These are phyloP conservation scores for Rhynchonycteris naso DNA, from an alignment of 2,797 vertebrate genomes.

Conservation along the genomic window DNA sequence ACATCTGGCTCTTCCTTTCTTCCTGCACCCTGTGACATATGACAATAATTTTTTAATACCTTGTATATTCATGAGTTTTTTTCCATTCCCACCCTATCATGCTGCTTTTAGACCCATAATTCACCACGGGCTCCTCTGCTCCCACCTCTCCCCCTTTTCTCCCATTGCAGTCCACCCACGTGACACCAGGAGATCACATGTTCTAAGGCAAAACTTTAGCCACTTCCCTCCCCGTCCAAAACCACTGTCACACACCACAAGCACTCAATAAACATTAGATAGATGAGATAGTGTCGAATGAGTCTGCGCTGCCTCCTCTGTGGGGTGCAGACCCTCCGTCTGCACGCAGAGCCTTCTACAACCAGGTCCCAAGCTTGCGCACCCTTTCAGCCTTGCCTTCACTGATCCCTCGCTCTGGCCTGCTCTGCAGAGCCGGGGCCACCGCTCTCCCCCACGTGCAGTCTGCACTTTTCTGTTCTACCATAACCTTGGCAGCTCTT, in stretches of 20 bases:
- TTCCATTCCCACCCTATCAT: background rate
- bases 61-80: background rate
- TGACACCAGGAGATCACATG: background rate
- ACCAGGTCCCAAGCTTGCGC: background rate
- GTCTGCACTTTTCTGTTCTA: background rate
- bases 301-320: background rate
- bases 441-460: rapidly evolving
- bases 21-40: background rate
- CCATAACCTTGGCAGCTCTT: background rate
- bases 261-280: background rate
- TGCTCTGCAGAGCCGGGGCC: background rate
- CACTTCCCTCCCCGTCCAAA: background rate
- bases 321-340: background rate
- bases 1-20: background rate
- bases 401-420: rapidly evolving
- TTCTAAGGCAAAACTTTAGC: background rate
- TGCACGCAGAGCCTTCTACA: background rate
- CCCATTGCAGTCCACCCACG: background rate
- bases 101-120: background rate
- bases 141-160: background rate
- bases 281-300: too few species aligned
- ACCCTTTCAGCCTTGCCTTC: background rate
- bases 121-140: background rate
- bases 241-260: rapidly evolving
- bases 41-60: too few species aligned